These are phyloP conservation scores for Melieria picta DNA, from an alignment of 2,888 invertebrate species.

Conservation along the genomic window DNA sequence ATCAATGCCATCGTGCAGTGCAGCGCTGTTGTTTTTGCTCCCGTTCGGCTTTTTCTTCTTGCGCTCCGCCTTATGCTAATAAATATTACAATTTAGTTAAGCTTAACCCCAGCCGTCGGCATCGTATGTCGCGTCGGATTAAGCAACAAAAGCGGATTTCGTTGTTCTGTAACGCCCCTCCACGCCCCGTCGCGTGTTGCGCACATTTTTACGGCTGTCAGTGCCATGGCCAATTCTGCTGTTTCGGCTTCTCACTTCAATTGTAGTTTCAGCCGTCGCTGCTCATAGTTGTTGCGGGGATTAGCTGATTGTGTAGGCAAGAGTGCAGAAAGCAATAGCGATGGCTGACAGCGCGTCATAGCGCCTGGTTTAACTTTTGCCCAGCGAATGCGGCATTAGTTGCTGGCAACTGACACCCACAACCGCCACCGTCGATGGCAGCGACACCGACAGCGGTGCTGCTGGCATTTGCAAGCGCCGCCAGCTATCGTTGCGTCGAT, in stretches of 20 bases:
- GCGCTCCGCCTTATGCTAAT: no score
- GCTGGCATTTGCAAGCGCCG: not conserved
- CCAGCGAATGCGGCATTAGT: not conserved
- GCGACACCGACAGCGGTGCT: not conserved
- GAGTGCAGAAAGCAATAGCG: no score
- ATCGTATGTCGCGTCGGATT: no score
- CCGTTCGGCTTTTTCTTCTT: no score
- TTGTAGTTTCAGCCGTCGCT: not conserved
- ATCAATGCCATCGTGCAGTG: no score
- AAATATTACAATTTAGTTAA: no score
- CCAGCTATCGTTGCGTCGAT: conserved; percentile 1
- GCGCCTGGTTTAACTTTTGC: not conserved
- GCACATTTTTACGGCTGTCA: conserved; percentile 13
- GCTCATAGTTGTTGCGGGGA: not conserved
- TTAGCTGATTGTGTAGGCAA: not conserved
- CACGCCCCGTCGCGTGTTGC: no score
- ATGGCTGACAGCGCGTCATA: no score
- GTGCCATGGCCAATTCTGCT: conserved; percentile 23
- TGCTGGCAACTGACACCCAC: not conserved
- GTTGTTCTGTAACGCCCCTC: no score
- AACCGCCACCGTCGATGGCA: not conserved
- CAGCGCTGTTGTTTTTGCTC: no score
- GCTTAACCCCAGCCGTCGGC: no score
- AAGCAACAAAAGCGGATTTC: no score
- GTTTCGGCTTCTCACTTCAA: not conserved